A percentile compares a stretch with the other conserved stretches of the same genome.
Evolutionary conservation across 2,797 vertebrate species (phyloP).

Genomic region (Coregonus sp.): DNA sequence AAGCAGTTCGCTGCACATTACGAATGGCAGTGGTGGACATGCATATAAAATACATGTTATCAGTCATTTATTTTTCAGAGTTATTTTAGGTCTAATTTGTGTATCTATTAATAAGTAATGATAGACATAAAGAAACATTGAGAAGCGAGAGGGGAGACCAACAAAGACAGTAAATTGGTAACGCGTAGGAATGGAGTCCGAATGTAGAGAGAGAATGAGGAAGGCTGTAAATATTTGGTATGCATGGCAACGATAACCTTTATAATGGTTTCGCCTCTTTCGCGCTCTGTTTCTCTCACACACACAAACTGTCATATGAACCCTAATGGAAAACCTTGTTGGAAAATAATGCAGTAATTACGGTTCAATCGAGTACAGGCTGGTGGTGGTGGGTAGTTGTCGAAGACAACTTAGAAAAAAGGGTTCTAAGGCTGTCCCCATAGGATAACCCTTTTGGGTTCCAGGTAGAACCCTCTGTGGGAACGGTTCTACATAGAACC

Average conservation of each 20-base stretch:
- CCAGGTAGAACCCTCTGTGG: no score
- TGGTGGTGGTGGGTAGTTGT: no score
- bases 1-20: background rate
- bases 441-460: no score
- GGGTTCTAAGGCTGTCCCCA: no score
- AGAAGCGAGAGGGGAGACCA: background rate
- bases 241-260: background rate
- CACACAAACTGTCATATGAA: background rate
- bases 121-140: no score
- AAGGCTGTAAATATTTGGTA: background rate
- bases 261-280: background rate
- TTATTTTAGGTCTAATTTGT: no score
- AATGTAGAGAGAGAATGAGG: background rate
- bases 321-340: background rate
- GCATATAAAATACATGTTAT: no score
- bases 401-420: no score
- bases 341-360: background rate
- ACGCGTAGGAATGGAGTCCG: background rate
- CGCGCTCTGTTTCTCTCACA: background rate
- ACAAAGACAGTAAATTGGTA: background rate
- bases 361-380: background rate
- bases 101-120: no score
- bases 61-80: no score
- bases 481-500: no score
- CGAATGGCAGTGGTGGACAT: no score